These are phyloP conservation scores for Leuciscus waleckii DNA, from an alignment of 2,797 vertebrate species.

Conservation along the genomic window DNA sequence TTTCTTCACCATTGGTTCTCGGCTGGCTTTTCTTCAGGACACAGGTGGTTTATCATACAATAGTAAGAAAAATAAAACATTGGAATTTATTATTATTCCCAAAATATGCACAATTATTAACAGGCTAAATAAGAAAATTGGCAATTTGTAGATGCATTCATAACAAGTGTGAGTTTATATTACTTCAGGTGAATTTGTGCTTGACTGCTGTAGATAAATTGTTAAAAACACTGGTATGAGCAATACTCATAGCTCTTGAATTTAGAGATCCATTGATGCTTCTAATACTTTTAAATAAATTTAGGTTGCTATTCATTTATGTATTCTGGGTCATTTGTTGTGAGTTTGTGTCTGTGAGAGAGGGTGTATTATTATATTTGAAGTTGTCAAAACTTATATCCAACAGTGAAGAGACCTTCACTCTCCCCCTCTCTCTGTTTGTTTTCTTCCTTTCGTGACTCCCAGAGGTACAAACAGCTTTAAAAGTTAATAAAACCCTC, in stretches of 20 bases:
- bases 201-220: neutral
- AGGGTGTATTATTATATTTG: slow-evolving; percentile 3
- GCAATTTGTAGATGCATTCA: neutral
- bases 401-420: slow-evolving; percentile 7
- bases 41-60: neutral
- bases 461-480: slow-evolving; percentile 56
- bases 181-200: neutral
- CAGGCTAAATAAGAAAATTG: neutral
- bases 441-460: slow-evolving; percentile 53
- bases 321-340: neutral
- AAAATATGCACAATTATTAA: neutral
- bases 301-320: neutral
- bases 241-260: neutral
- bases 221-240: neutral
- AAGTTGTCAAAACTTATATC: slow-evolving; percentile 32
- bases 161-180: slow-evolving; percentile 1
- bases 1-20: neutral
- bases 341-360: neutral
- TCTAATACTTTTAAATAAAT: slow-evolving; percentile 7
- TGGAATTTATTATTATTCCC: neutral
- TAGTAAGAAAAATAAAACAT: neutral
- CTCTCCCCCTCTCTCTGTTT: slow-evolving; percentile 34
- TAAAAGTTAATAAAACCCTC: slow-evolving; percentile 65
- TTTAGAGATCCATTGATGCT: neutral
- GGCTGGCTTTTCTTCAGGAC: neutral